Percentiles rank a stretch among this genome's conserved stretches.
These are phyloP conservation scores for Proteles cristata DNA, from an alignment of 2,113 vertebrate species.

Conservation along the genomic window DNA sequence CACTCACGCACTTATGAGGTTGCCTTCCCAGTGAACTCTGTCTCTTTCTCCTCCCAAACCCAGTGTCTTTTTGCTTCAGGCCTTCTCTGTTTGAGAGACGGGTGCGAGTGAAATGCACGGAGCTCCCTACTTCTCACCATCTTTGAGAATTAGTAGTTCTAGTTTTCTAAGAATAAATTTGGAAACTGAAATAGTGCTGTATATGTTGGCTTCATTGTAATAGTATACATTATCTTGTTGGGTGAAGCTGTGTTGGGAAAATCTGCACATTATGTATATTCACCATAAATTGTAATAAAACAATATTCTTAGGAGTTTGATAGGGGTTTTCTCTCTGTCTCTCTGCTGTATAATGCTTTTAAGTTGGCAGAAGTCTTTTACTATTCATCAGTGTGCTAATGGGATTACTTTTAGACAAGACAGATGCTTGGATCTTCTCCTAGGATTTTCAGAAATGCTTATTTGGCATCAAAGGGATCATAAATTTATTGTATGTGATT, in stretches of 20 bases:
- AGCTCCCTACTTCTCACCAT: too few species aligned
- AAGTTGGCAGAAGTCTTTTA: background rate
- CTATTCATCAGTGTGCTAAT: background rate
- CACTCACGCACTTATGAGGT: too few species aligned
- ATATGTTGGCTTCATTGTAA: background rate
- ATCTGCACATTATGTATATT: background rate
- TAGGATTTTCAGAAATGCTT: conserved; percentile 12
- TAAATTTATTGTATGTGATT: conserved; percentile 49
- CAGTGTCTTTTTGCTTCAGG: too few species aligned
- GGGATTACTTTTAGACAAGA: conserved; percentile 41
- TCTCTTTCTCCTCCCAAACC: too few species aligned
- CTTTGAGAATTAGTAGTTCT: background rate
- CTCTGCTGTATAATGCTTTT: background rate
- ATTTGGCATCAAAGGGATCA: background rate
- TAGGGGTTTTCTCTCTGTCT: background rate
- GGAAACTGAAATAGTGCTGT: background rate
- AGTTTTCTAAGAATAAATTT: background rate
- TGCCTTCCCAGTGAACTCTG: too few species aligned
- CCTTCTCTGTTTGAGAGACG: too few species aligned
- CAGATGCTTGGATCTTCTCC: conserved; percentile 34
- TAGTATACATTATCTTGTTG: background rate
- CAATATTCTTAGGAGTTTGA: background rate
- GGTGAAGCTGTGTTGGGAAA: background rate
- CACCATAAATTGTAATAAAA: background rate
- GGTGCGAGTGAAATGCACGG: too few species aligned